Conservation (phyloP, 2,888 invertebrate genomes). For the Schrankia costaestrigalis region DNA sequence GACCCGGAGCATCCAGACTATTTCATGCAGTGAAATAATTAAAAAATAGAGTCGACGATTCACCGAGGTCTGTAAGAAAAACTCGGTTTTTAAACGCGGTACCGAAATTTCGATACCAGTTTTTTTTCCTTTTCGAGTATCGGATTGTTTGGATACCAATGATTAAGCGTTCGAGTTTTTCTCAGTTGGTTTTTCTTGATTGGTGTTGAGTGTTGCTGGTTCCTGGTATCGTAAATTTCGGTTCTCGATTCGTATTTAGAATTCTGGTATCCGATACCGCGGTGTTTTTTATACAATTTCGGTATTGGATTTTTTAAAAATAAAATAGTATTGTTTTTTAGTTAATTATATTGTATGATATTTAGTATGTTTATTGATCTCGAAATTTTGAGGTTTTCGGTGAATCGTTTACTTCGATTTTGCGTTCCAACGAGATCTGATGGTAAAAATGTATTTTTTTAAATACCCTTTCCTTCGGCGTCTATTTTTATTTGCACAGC, state of each 20-base stretch:
- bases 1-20: slow-evolving; percentile 98
- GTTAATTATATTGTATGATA: slow-evolving; percentile 2
- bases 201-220: slow-evolving; percentile 7
- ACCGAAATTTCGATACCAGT: slow-evolving; percentile 10
- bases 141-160: slow-evolving; percentile 6
- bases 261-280: slow-evolving; percentile 20
- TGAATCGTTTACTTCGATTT: slow-evolving; percentile 42
- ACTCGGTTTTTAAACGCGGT: slow-evolving; percentile 8
- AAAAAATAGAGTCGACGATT: slow-evolving; percentile 22
- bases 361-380: slow-evolving; percentile 36
- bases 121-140: slow-evolving; percentile 1
- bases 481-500: slow-evolving; percentile 32
- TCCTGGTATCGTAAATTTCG: slow-evolving; percentile 14
- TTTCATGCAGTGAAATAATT: slow-evolving; percentile 92
- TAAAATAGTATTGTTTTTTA: slow-evolving; percentile 4
- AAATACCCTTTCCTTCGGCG: slow-evolving; percentile 25
- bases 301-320: slow-evolving; percentile 10
- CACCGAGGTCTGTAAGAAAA: slow-evolving; percentile 23
- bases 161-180: background rate
- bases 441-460: slow-evolving; percentile 32
- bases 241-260: slow-evolving; percentile 11
- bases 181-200: slow-evolving; percentile 7
- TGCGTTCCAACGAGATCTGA: slow-evolving; percentile 61
- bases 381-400: slow-evolving; percentile 40
- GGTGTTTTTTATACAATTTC: no score